A percentile compares a stretch with the other conserved stretches of the same genome.
phyloP scores from a whole-genome alignment of 2,888 invertebrate species.

The Drymonia ruficornis region DNA sequence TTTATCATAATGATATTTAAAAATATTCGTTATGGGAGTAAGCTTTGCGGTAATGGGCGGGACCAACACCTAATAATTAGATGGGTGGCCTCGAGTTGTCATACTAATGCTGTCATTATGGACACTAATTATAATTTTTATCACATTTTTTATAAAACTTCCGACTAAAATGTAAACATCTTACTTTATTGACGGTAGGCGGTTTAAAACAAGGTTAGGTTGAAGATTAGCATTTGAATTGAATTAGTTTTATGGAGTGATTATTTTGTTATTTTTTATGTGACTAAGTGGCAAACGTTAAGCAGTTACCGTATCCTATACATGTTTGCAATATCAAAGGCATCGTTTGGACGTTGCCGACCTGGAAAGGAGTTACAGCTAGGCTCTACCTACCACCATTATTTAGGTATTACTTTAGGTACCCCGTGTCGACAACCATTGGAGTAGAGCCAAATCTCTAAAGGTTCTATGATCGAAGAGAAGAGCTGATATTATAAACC shows the following conservation, averaged over 20 bases:
- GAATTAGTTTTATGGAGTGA: not conserved
- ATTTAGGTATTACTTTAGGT: too few species aligned
- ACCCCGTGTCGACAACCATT: too few species aligned
- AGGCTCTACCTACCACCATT: too few species aligned
- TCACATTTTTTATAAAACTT: not conserved
- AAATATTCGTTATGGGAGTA: conserved; percentile 2
- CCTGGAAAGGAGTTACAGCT: too few species aligned
- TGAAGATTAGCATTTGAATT: too few species aligned
- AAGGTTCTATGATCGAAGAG: too few species aligned
- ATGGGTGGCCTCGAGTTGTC: conserved; percentile 1
- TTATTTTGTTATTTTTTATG: not conserved
- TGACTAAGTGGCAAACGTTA: too few species aligned
- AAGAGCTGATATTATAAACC: too few species aligned
- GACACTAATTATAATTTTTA: not conserved
- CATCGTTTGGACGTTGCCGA: too few species aligned
- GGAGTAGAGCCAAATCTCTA: too few species aligned
- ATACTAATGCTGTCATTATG: not conserved
- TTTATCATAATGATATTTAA: not conserved
- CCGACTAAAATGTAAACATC: not conserved
- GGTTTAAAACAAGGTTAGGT: not conserved
- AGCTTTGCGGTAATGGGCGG: not conserved
- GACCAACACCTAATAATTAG: not conserved
- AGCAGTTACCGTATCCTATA: too few species aligned
- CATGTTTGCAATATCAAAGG: too few species aligned
- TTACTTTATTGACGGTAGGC: not conserved